Percentiles rank a stretch among this genome's conserved stretches.
Conservation (phyloP, 2,113 vertebrate genomes). For the Indicator indicator region DNA sequence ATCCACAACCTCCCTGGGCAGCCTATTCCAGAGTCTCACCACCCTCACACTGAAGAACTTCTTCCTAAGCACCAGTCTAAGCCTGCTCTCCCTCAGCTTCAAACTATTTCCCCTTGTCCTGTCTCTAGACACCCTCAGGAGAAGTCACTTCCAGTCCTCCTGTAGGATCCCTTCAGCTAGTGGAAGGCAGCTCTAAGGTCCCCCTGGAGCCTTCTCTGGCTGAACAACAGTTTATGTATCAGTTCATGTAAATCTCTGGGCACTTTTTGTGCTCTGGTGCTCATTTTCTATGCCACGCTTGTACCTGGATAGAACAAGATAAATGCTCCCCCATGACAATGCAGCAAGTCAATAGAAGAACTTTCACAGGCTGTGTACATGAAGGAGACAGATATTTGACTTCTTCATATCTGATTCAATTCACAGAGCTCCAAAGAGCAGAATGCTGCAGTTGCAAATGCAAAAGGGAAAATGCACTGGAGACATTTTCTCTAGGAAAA, state of each 20-base stretch:
- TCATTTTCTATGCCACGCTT: not conserved
- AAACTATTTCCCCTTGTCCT: too few species aligned
- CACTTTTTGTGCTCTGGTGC: not conserved
- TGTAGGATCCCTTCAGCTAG: too few species aligned
- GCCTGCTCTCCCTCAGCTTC: too few species aligned
- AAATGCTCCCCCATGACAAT: not conserved
- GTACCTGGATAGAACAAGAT: not conserved
- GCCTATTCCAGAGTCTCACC: too few species aligned
- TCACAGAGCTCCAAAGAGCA: not conserved
- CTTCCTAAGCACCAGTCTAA: too few species aligned
- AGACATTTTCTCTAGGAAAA: not conserved
- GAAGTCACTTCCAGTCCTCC: too few species aligned
- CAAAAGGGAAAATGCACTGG: not conserved
- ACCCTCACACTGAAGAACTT: too few species aligned
- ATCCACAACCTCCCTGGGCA: too few species aligned
- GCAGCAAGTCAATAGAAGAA: not conserved
- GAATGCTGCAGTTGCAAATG: not conserved
- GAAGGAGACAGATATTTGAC: not conserved
- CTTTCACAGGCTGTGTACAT: not conserved
- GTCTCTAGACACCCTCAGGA: too few species aligned
- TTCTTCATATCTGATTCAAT: not conserved
- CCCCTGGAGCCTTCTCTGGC: too few species aligned
- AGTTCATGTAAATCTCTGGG: not conserved
- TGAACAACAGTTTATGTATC: too few species aligned
- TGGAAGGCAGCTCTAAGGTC: too few species aligned